Evolutionary conservation across 2,113 vertebrate genomes (phyloP).

Genomic region (Oncorhynchus kisutch): DNA sequence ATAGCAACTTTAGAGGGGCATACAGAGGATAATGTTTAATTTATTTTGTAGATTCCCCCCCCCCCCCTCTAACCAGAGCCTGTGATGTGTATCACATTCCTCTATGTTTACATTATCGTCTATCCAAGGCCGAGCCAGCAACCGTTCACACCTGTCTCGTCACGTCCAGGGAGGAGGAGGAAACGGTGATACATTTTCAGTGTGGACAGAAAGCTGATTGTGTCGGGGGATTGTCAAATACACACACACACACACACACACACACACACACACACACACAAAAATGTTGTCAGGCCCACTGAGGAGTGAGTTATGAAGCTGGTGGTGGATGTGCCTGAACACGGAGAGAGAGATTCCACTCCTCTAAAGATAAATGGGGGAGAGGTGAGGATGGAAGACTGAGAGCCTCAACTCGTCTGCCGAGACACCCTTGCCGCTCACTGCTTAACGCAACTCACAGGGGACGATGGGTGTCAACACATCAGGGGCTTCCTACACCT

Average conservation of each 20-base stretch:
- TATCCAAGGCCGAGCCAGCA: slow-evolving; percentile 44
- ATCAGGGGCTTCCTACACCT: background rate
- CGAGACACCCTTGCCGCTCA: slow-evolving; percentile 23
- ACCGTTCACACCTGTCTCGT: slow-evolving; percentile 68
- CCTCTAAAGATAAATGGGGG: slow-evolving; percentile 59
- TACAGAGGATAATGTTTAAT: slow-evolving; percentile 59
- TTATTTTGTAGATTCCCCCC: slow-evolving; percentile 52
- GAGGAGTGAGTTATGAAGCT: slow-evolving; percentile 57
- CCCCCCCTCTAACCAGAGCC: slow-evolving; percentile 36
- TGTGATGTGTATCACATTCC: slow-evolving; percentile 67
- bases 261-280: slow-evolving; percentile 23
- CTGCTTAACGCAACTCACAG: background rate
- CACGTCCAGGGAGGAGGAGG: slow-evolving; percentile 42
- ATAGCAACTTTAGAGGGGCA: slow-evolving; percentile 34
- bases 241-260: slow-evolving; percentile 4
- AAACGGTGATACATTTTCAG: slow-evolving; percentile 57
- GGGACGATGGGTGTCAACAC: background rate
- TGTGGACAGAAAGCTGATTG: slow-evolving; percentile 55
- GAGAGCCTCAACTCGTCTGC: slow-evolving; percentile 5
- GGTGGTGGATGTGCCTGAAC: slow-evolving; percentile 63
- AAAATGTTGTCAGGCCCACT: slow-evolving; percentile 19
- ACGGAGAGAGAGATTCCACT: slow-evolving; percentile 54
- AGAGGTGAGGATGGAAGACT: slow-evolving; percentile 25
- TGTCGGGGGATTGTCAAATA: background rate
- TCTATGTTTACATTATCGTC: slow-evolving; percentile 65